Conservation (phyloP, 2,113 vertebrate species). For the Oenanthe melanoleuca region DNA sequence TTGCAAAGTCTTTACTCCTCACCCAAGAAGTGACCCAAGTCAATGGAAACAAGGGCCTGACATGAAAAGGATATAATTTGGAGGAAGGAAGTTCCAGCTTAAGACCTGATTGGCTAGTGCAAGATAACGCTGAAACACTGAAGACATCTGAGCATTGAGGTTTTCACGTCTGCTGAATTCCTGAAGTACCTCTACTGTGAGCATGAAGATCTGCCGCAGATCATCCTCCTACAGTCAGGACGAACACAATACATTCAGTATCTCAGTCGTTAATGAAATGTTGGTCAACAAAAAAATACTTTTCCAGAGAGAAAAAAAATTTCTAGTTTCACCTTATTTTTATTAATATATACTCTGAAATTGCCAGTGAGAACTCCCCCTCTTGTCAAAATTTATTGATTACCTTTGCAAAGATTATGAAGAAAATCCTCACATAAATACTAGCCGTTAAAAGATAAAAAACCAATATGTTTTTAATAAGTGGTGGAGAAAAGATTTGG, state of each 20-base stretch:
- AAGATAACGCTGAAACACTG: constrained; percentile 97
- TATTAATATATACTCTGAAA: background rate
- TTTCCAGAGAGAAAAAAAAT: background rate
- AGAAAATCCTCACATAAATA: background rate
- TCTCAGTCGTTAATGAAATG: background rate
- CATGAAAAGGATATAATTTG: constrained; percentile 95
- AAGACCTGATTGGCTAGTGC: constrained; percentile 97
- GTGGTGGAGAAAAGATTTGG: background rate
- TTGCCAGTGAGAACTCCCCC: background rate
- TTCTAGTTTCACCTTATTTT: background rate
- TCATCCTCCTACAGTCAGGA: constrained; percentile 86
- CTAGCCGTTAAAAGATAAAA: background rate
- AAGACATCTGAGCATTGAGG: constrained; percentile 96
- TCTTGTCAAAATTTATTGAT: background rate
- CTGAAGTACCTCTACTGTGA: constrained; percentile 96
- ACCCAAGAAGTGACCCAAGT: background rate
- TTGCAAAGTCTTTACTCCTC: background rate
- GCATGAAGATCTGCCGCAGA: constrained; percentile 93
- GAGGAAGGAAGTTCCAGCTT: constrained; percentile 99
- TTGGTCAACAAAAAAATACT: background rate
- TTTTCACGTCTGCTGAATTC: constrained; percentile 95
- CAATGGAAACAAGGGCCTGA: background rate
- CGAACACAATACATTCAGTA: constrained; percentile 1
- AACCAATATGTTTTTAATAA: background rate
- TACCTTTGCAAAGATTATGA: background rate